phyloP scores from a whole-genome alignment of 2,113 vertebrate genomes.

The Sylvietta virens region DNA sequence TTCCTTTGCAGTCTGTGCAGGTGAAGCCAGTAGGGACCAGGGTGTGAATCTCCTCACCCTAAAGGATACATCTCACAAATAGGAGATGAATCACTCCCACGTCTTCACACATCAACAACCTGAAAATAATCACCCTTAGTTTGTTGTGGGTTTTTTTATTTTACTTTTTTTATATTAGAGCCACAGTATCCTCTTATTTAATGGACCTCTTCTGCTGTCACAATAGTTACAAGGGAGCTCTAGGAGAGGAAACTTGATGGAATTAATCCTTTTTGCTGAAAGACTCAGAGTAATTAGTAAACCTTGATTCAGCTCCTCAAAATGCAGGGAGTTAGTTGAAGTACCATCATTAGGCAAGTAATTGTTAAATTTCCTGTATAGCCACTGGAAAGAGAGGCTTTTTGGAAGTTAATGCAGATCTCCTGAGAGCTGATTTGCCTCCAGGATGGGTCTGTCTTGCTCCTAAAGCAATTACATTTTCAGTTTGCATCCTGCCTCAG shows the following conservation, averaged over 20 bases:
- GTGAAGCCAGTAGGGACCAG: not conserved
- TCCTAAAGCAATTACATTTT: not conserved
- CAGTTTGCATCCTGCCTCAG: not conserved
- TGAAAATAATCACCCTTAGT: not conserved
- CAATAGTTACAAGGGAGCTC: not conserved
- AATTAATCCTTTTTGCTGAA: not conserved
- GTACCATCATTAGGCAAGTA: not conserved
- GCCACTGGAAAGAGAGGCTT: not conserved
- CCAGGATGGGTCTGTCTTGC: not conserved
- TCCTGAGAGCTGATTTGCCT: not conserved
- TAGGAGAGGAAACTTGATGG: not conserved
- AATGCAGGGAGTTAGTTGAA: not conserved
- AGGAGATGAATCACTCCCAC: not conserved
- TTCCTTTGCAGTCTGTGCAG: not conserved
- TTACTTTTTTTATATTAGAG: not conserved
- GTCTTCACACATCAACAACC: not conserved
- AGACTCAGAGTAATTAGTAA: not conserved
- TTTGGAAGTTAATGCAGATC: not conserved
- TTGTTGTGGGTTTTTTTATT: no score
- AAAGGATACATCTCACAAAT: not conserved
- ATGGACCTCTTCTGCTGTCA: not conserved
- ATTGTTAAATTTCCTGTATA: constrained; percentile 1
- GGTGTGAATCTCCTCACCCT: not conserved
- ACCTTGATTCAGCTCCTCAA: not conserved
- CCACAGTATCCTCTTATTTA: not conserved